A percentile compares a stretch with the other conserved stretches of the same genome.
phyloP scores from a whole-genome alignment of 2,888 invertebrate genomes.

The Thereva unica region DNA sequence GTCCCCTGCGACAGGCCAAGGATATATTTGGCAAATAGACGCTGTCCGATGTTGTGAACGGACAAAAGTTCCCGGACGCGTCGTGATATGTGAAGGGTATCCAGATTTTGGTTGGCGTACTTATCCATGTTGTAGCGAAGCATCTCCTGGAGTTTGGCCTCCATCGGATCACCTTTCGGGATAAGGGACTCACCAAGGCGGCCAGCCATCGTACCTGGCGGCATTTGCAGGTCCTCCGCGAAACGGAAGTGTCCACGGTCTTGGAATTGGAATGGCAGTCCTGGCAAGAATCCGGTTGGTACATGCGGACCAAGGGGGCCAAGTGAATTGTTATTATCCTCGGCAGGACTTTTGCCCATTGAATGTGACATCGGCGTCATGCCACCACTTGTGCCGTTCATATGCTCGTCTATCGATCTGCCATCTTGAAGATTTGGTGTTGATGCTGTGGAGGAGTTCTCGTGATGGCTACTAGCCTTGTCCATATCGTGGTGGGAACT shows the following conservation, averaged over 20 bases:
- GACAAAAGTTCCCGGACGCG: constrained; percentile 91
- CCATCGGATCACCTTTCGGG: constrained; percentile 92
- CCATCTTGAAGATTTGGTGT: constrained; percentile 58
- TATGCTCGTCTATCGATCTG: constrained; percentile 45
- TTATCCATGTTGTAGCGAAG: constrained; percentile 94
- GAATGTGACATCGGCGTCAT: constrained; percentile 53
- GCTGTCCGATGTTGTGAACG: constrained; percentile 97
- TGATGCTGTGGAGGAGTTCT: constrained; percentile 59
- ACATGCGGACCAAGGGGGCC: constrained; percentile 48
- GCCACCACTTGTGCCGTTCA: constrained; percentile 38
- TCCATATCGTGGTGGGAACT: constrained; percentile 47
- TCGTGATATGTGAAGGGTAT: constrained; percentile 92
- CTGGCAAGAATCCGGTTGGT: constrained; percentile 60
- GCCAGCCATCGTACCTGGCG: constrained; percentile 81
- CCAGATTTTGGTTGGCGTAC: constrained; percentile 89
- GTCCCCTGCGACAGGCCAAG: constrained; percentile 97
- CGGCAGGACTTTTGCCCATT: constrained; percentile 61
- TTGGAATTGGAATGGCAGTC: constrained; percentile 75
- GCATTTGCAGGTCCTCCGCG: constrained; percentile 78
- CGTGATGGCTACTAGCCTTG: constrained; percentile 48
- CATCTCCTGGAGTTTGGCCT: constrained; percentile 91
- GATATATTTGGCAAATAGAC: constrained; percentile 97
- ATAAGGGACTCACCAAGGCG: constrained; percentile 87
- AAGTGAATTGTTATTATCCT: constrained; percentile 60
- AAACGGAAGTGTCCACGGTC: constrained; percentile 82